Evolutionary conservation across 1,140 invertebrate species (phyloP).

Genomic region (Lepidurus couesii): DNA sequence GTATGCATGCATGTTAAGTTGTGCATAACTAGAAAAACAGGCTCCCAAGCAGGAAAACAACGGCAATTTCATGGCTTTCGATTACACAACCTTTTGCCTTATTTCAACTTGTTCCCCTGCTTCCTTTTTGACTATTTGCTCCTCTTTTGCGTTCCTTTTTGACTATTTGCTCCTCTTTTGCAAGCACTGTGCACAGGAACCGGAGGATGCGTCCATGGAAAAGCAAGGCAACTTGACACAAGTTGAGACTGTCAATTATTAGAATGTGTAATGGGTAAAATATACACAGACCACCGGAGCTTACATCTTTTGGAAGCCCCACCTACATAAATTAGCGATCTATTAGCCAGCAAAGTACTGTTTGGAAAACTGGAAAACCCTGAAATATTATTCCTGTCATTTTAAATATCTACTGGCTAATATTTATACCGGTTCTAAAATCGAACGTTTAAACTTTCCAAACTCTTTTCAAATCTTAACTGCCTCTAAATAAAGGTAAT

Average conservation of each 20-base stretch:
- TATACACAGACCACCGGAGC: neutral
- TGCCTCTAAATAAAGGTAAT: too few species aligned
- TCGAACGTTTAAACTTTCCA: too few species aligned
- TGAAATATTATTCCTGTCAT: neutral
- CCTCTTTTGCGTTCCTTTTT: too few species aligned
- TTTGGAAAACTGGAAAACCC: neutral
- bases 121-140: too few species aligned
- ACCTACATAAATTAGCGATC: constrained; percentile 15
- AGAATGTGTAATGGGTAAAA: neutral
- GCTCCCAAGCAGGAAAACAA: neutral
- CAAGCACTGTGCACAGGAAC: too few species aligned
- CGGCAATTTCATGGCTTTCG: neutral
- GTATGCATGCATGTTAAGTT: neutral
- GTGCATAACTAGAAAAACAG: neutral
- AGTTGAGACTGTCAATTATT: neutral
- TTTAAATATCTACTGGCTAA: too few species aligned
- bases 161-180: too few species aligned
- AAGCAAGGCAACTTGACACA: neutral
- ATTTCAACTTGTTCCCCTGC: neutral
- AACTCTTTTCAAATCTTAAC: too few species aligned
- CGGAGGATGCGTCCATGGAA: too few species aligned
- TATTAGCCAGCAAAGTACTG: neutral
- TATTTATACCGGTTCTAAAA: too few species aligned
- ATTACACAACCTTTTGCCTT: neutral
- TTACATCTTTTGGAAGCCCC: neutral